A percentile compares a stretch with the other conserved stretches of the same genome.
Conservation (phyloP, 2,113 vertebrate species). For the Channa maculata region DNA sequence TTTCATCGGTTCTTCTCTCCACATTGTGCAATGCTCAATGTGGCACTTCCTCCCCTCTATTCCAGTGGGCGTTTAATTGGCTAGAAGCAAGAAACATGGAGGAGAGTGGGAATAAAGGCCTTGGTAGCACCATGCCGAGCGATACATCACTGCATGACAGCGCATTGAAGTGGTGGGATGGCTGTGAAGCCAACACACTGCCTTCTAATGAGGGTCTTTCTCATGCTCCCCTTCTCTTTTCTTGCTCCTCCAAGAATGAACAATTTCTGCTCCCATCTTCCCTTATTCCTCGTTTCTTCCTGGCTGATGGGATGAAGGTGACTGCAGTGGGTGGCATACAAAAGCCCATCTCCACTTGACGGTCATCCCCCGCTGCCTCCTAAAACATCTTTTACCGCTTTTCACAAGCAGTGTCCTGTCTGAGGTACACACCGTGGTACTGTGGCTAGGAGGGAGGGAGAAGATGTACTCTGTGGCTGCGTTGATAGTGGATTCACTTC, state of each 20-base stretch:
- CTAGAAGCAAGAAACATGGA: conserved; percentile 64
- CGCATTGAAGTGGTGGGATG: conserved; percentile 74
- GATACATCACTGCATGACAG: conserved; percentile 79
- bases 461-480: conserved; percentile 48
- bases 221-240: conserved; percentile 42
- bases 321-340: background rate
- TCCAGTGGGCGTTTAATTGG: conserved; percentile 82
- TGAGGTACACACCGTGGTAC: conserved; percentile 23
- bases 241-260: conserved; percentile 35
- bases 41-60: conserved; percentile 61
- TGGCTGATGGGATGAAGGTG: conserved; percentile 31
- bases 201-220: conserved; percentile 78
- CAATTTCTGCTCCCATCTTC: conserved; percentile 35
- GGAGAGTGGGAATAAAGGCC: conserved; percentile 73
- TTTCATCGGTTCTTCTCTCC: conserved; percentile 69
- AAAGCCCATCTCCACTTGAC: conserved; percentile 6
- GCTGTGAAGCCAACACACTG: conserved; percentile 71
- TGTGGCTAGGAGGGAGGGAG: conserved; percentile 21
- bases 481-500: conserved; percentile 45
- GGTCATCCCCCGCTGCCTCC: conserved; percentile 42
- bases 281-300: conserved; percentile 21
- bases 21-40: conserved; percentile 64
- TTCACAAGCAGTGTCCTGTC: conserved; percentile 27
- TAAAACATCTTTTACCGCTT: conserved; percentile 49
- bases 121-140: conserved; percentile 73